These are phyloP conservation scores for Epistrophe grossulariae DNA, from an alignment of 2,888 invertebrate genomes.

Conservation along the genomic window DNA sequence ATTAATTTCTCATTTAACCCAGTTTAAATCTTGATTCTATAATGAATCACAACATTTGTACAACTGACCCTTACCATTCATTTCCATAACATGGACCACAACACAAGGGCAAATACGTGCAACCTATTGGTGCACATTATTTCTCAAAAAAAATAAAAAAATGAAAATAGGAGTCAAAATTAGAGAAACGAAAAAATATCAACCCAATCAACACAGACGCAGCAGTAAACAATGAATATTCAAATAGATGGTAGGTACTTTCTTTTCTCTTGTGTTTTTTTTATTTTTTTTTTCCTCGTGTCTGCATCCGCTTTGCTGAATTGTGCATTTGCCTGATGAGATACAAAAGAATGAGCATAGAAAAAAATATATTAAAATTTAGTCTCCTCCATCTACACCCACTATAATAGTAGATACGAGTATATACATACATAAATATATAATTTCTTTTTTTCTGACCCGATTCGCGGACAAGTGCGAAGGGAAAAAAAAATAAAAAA, in stretches of 20 bases:
- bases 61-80: too few relatives aligned
- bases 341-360: constrained; percentile 35
- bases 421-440: background rate
- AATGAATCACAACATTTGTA: too few relatives aligned
- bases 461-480: constrained; percentile 44
- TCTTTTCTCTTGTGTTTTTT: constrained; percentile 23
- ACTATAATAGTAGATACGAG: background rate
- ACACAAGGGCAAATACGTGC: background rate
- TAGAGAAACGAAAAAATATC: constrained; percentile 32
- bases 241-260: constrained; percentile 66
- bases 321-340: constrained; percentile 72
- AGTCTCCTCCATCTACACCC: constrained; percentile 35
- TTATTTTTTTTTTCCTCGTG: constrained; percentile 3
- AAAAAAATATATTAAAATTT: constrained; percentile 35
- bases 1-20: too few relatives aligned
- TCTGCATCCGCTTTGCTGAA: constrained; percentile 49
- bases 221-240: constrained; percentile 67
- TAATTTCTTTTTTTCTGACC: constrained; percentile 41
- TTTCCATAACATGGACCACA: too few relatives aligned
- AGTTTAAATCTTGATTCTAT: too few relatives aligned
- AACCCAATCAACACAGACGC: constrained; percentile 67
- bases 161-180: constrained; percentile 25
- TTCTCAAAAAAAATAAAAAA: background rate
- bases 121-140: background rate
- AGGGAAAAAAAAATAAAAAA: background rate